A percentile compares a stretch with the other conserved stretches of the same genome.
Evolutionary conservation across 2,797 vertebrate genomes (phyloP).

Genomic region (Coranthus polyacanthus): DNA sequence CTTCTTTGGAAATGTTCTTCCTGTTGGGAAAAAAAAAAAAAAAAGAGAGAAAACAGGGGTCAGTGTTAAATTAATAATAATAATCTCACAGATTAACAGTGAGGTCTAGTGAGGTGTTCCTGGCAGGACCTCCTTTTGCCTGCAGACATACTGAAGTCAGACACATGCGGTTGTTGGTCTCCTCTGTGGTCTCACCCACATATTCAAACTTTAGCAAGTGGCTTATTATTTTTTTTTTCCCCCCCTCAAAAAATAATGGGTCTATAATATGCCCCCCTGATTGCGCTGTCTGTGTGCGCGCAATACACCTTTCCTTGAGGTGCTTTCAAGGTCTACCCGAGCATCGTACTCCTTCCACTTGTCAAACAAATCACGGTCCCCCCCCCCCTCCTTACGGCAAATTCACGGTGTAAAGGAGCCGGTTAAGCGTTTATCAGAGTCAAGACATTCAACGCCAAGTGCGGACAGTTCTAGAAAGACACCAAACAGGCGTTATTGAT

Average conservation of each 20-base stretch:
- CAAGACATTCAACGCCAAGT: not conserved
- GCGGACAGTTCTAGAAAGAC: slow-evolving; percentile 46
- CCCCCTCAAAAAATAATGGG: no score
- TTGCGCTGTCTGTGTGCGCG: slow-evolving; percentile 12
- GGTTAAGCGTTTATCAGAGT: not conserved
- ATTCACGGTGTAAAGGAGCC: not conserved
- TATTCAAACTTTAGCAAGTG: slow-evolving; percentile 41
- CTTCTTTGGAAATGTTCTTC: slow-evolving; percentile 99
- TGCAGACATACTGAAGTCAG: slow-evolving; percentile 20
- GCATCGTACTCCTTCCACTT: not conserved
- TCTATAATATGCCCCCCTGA: slow-evolving; percentile 23
- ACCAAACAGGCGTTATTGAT: not conserved
- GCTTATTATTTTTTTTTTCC: slow-evolving; percentile 17
- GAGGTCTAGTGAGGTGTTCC: slow-evolving; percentile 24
- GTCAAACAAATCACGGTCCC: not conserved
- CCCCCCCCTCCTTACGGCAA: no score
- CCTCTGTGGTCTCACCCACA: slow-evolving; percentile 12
- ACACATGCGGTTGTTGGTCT: slow-evolving; percentile 16
- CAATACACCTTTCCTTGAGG: not conserved
- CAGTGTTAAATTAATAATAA: no score
- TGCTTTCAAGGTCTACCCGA: not conserved
- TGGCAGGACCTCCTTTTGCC: slow-evolving; percentile 15
- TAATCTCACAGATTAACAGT: slow-evolving; percentile 43
- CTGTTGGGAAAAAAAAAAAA: slow-evolving; percentile 76
- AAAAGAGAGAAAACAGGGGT: slow-evolving; percentile 36